These are phyloP conservation scores for Ips typographus DNA, from an alignment of 1,140 invertebrate species.

Conservation along the genomic window DNA sequence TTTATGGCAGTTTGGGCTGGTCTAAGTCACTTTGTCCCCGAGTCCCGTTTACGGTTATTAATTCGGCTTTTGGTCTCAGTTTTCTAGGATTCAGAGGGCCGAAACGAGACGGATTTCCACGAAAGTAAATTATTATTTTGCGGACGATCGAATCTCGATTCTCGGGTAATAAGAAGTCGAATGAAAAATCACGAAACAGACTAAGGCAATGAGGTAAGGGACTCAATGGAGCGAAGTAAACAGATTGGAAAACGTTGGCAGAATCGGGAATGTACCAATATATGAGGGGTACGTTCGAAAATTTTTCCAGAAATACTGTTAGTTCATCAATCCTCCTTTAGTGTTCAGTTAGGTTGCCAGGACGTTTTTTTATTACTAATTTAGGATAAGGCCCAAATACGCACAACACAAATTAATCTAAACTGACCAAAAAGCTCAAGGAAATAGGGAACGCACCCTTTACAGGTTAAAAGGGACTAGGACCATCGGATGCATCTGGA, in stretches of 20 bases:
- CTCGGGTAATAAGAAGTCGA: slow-evolving; percentile 37
- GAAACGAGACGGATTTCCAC: neutral
- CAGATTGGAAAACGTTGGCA: slow-evolving; percentile 45
- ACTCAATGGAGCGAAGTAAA: slow-evolving; percentile 51
- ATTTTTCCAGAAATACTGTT: slow-evolving; percentile 11
- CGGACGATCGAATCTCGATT: neutral
- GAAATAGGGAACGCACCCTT: neutral
- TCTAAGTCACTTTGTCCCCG: slow-evolving; percentile 14
- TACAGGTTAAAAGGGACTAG: neutral
- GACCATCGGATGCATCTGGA: slow-evolving; percentile 40
- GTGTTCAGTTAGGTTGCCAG: neutral
- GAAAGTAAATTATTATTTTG: neutral
- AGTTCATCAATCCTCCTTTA: neutral
- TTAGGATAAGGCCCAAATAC: neutral
- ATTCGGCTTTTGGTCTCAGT: neutral
- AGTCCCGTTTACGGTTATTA: neutral
- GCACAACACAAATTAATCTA: neutral
- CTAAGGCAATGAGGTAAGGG: slow-evolving; percentile 48
- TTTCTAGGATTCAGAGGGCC: neutral
- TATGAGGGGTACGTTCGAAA: slow-evolving; percentile 20
- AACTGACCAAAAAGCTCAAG: neutral
- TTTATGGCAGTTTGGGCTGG: slow-evolving; percentile 21
- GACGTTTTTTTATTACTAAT: neutral
- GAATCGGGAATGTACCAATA: slow-evolving; percentile 22
- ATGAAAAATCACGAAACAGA: slow-evolving; percentile 44